Base-by-base conservation (phyloP, 2,113 vertebrate genomes). In the Podiceps cristatus region DNA sequence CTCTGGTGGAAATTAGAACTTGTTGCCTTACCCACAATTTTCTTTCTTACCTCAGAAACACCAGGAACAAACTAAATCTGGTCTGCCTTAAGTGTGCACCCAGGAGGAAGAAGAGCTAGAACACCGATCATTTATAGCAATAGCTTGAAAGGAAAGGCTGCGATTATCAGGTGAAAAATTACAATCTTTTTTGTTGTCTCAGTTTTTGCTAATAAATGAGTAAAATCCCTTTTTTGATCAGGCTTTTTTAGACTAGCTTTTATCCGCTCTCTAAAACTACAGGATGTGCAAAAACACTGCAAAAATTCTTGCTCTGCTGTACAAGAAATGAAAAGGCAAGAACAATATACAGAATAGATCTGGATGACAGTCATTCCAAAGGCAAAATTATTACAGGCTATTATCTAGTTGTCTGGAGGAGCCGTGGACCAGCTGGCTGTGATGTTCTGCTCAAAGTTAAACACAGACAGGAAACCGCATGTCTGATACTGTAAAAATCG, bases 391-490 rank as follows among this genome's bases (percentile, higher is more conserved):
- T 97, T 97, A 94, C 88, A 97, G 90, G 81, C 90, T 44, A 86
- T 96, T 95, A 97, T 96, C 94, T 96, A 94, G 95, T 97, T 97
- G 94, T 96, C 96, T 97, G 95, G 79, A 96, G 93, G 97, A 98
- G 96, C 97, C 90, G 37, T 91, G 96, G 97, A 98, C 94, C 98
- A 98, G 98, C 98, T 97, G 94, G 97, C 95, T 97, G 97, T 98
- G 98, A 98, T 98, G 98, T 97, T 98, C 98, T 98, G 98, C 98
- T 98, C 98, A 97, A 98, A 98, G 98, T 98, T 99, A 99, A 98
- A 98, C 98, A 98, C 96, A 98, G 99, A 99, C 99, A 99, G 99
- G 99, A 99, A 99, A 99, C 99, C 99, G 94, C 98, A 99, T 97
- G 99, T 99, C 99, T 99, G 99, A 99, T 98, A 99, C 98, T 98